phyloP scores from a whole-genome alignment of 1,140 invertebrate genomes.

The Polypedilum pembai region DNA sequence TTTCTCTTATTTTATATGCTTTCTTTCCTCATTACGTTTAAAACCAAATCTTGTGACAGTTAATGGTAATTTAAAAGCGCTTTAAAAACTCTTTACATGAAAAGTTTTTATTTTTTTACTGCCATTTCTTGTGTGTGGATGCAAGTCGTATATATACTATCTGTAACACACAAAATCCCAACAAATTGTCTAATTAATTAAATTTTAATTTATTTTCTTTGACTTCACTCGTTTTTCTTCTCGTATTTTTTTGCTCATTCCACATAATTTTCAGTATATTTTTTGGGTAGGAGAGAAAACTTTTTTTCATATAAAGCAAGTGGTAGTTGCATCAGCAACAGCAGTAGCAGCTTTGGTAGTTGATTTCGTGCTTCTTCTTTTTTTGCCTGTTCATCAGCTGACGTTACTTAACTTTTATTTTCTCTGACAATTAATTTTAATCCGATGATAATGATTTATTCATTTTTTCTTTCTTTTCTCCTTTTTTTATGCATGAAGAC shows the following conservation, averaged over 20 bases:
- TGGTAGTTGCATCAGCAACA: not conserved
- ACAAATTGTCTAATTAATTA: constrained; percentile 28
- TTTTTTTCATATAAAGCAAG: not conserved
- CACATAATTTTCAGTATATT: too few species aligned
- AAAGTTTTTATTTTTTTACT: too few species aligned
- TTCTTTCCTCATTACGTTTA: not conserved
- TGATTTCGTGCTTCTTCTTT: not conserved
- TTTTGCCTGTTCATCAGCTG: not conserved
- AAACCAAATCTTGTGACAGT: constrained; percentile 18
- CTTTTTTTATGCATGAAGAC: not conserved
- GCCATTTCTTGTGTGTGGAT: too few species aligned
- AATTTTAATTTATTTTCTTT: constrained; percentile 28
- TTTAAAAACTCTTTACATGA: not conserved
- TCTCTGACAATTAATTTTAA: constrained; percentile 26
- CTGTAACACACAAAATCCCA: constrained; percentile 9
- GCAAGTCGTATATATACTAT: not conserved
- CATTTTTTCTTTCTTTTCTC: not conserved
- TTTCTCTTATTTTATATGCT: not conserved
- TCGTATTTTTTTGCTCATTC: not conserved
- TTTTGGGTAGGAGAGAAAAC: not conserved
- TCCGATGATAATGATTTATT: constrained; percentile 22
- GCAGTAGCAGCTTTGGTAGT: not conserved
- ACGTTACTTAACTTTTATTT: constrained; percentile 28
- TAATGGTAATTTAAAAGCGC: constrained; percentile 19
- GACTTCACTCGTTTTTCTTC: not conserved